These are phyloP conservation scores for Diarsia dahlii DNA, from an alignment of 2,888 invertebrate species.

Conservation along the genomic window DNA sequence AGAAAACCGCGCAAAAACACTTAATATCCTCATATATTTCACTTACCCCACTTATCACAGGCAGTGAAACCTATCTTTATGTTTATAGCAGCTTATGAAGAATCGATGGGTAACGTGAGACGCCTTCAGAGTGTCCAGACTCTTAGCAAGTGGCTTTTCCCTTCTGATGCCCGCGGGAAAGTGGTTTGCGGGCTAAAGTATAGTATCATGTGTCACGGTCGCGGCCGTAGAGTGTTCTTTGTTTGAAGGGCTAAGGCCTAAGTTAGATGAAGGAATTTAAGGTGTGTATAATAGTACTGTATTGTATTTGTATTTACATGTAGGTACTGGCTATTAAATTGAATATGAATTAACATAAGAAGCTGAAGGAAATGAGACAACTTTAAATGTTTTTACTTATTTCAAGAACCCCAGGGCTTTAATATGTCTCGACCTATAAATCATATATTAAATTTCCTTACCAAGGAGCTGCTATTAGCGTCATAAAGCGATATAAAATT, in stretches of 20 bases:
- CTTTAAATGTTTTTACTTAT: not conserved
- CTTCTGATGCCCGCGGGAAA: conserved; percentile 16
- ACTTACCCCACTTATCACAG: not conserved
- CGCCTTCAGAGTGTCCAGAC: conserved; percentile 15
- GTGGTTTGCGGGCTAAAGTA: conserved; percentile 23
- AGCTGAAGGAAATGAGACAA: not conserved
- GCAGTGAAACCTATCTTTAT: conserved; percentile 3
- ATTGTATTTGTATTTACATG: not conserved
- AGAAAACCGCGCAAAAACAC: not conserved
- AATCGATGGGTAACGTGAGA: conserved; percentile 27
- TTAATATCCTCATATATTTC: not conserved
- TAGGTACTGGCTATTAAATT: not conserved
- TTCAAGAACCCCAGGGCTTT: not conserved
- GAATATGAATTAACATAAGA: not conserved
- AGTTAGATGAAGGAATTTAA: not conserved
- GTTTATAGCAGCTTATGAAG: conserved; percentile 24
- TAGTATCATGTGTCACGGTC: not conserved
- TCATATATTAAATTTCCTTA: conserved; percentile 1
- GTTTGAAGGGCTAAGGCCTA: not conserved
- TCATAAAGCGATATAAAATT: conserved; percentile 38
- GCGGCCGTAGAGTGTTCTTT: not conserved
- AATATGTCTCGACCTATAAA: not conserved
- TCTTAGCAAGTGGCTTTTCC: conserved; percentile 15
- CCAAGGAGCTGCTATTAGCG: not conserved
- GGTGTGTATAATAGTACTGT: not conserved